Conservation (phyloP, 1,140 invertebrate species). For the Drosophila repleta region DNA sequence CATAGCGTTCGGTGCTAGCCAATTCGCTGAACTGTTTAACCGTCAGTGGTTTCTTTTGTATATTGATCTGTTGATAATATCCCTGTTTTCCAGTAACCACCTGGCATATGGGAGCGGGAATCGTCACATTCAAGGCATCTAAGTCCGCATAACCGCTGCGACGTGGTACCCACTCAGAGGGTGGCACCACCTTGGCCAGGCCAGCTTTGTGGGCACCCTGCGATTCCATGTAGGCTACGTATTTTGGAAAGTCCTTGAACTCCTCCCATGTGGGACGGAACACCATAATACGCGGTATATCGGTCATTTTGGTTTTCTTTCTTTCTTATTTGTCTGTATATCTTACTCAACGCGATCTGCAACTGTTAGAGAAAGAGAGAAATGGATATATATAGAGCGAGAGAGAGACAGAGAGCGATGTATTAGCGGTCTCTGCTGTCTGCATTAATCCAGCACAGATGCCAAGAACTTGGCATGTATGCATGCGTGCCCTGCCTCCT, state of each 20-base stretch:
- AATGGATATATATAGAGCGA: neutral
- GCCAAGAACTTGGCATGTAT: constrained; percentile 16
- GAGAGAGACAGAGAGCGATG: constrained; percentile 1
- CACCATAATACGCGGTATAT: constrained; percentile 86
- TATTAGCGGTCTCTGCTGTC: constrained; percentile 22
- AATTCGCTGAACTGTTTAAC: constrained; percentile 95
- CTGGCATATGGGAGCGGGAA: constrained; percentile 97
- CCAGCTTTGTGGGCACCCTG: constrained; percentile 97
- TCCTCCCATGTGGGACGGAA: constrained; percentile 98
- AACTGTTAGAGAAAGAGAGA: constrained; percentile 2
- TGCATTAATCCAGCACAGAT: constrained; percentile 24
- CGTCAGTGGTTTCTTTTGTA: constrained; percentile 96
- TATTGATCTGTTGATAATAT: constrained; percentile 97
- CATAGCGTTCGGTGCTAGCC: constrained; percentile 91
- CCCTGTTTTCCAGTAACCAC: constrained; percentile 94
- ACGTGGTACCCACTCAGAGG: constrained; percentile 95
- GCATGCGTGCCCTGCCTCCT: constrained; percentile 16
- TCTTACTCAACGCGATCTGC: constrained; percentile 9
- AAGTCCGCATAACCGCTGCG: constrained; percentile 92
- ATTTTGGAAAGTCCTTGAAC: constrained; percentile 97
- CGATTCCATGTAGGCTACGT: constrained; percentile 96
- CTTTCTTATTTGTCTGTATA: constrained; percentile 3
- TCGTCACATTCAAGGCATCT: constrained; percentile 90
- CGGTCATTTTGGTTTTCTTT: constrained; percentile 66
- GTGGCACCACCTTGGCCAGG: constrained; percentile 97